Evolutionary conservation across 2,797 vertebrate genomes (phyloP).

Genomic region (Carcharodon carcharias): DNA sequence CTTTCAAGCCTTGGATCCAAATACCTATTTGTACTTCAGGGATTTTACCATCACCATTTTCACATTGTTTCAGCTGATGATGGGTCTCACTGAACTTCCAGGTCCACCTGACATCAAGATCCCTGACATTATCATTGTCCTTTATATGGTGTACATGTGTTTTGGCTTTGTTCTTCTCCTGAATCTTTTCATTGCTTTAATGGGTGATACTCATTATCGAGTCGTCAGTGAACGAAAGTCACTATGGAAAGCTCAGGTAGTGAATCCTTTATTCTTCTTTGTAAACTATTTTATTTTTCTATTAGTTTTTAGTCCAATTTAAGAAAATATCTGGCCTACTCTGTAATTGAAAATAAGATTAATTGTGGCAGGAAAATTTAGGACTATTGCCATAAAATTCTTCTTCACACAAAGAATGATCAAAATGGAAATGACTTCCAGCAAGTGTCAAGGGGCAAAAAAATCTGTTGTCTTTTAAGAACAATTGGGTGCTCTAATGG

Average conservation of each 20-base stretch:
- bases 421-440: not conserved
- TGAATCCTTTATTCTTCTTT: not conserved
- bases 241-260: constrained; percentile 38
- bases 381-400: not conserved
- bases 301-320: not conserved
- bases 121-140: constrained; percentile 37
- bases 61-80: constrained; percentile 39
- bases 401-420: not conserved
- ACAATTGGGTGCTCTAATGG: not conserved
- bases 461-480: not conserved
- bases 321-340: not conserved
- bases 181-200: constrained; percentile 41
- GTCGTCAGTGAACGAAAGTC: constrained; percentile 36
- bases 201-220: constrained; percentile 34
- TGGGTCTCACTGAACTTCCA: constrained; percentile 37
- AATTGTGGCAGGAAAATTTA: not conserved
- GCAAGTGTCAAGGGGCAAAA: not conserved
- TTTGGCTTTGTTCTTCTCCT: constrained; percentile 39
- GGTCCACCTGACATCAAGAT: constrained; percentile 24
- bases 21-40: constrained; percentile 37
- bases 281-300: not conserved
- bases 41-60: constrained; percentile 39
- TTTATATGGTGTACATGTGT: constrained; percentile 40
- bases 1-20: constrained; percentile 36
- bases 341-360: not conserved